A percentile compares a stretch with the other conserved stretches of the same genome.
These are phyloP conservation scores for Periplaneta americana DNA, from an alignment of 1,140 invertebrate species.

Conservation along the genomic window DNA sequence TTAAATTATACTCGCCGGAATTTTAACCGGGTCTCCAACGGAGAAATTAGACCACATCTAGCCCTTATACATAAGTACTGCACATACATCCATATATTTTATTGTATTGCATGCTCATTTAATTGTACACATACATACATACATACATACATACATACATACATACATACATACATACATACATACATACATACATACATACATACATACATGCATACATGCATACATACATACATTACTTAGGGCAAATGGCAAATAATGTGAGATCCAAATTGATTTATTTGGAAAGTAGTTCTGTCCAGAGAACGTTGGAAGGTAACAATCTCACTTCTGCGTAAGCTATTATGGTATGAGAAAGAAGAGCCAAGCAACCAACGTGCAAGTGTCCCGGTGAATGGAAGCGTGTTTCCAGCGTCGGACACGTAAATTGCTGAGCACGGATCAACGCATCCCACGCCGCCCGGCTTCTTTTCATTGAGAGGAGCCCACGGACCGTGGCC, in stretches of 20 bases:
- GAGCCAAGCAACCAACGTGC: too few species aligned
- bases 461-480: background rate
- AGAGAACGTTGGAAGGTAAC: background rate
- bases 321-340: background rate
- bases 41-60: too few species aligned
- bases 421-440: background rate
- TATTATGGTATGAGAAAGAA: background rate
- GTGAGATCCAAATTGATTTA: background rate
- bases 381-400: background rate
- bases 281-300: background rate
- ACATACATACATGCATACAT: constrained; percentile 9
- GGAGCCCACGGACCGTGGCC: background rate
- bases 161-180: constrained; percentile 10
- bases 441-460: background rate
- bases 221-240: constrained; percentile 8
- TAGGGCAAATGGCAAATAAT: too few species aligned
- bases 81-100: too few species aligned
- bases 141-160: constrained; percentile 14
- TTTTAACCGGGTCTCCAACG: too few species aligned
- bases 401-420: background rate
- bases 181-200: constrained; percentile 9
- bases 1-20: too few species aligned
- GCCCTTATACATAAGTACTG: too few species aligned
- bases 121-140: constrained; percentile 12
- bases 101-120: too few species aligned